A percentile compares a stretch with the other conserved stretches of the same genome.
These are phyloP conservation scores for Dasypolia templi DNA, from an alignment of 2,888 invertebrate genomes.

Conservation along the genomic window DNA sequence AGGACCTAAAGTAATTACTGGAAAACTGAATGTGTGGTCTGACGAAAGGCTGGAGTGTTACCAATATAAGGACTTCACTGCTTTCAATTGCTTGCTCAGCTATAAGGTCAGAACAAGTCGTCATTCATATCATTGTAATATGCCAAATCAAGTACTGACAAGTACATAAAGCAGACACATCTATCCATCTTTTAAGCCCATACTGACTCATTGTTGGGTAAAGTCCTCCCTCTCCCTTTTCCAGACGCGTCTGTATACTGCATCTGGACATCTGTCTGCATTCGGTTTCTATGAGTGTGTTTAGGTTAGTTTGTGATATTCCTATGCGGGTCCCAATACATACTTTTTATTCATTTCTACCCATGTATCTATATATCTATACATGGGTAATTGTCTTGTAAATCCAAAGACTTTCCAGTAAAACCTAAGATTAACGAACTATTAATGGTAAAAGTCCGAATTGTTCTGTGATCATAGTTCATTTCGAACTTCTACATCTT, in stretches of 20 bases:
- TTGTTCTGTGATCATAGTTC: too few species aligned
- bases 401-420: too few species aligned
- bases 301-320: too few species aligned
- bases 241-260: background rate
- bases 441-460: too few species aligned
- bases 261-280: background rate
- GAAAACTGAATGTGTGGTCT: background rate
- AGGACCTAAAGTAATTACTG: too few species aligned
- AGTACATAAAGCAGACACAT: background rate
- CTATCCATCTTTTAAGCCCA: background rate
- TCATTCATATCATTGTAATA: background rate
- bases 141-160: background rate
- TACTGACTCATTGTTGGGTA: background rate
- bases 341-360: too few species aligned
- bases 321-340: too few species aligned
- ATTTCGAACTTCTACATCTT: too few species aligned
- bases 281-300: too few species aligned
- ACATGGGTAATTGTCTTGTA: too few species aligned
- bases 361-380: too few species aligned
- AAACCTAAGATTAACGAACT: too few species aligned
- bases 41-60: background rate
- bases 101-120: background rate
- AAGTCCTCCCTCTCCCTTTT: background rate
- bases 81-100: background rate
- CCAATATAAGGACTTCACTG: background rate